Evolutionary conservation across 2,797 vertebrate species (phyloP), one percentile per base, ranked within the genome.

Genomic region (Chaetodon trifasciatus): DNA sequence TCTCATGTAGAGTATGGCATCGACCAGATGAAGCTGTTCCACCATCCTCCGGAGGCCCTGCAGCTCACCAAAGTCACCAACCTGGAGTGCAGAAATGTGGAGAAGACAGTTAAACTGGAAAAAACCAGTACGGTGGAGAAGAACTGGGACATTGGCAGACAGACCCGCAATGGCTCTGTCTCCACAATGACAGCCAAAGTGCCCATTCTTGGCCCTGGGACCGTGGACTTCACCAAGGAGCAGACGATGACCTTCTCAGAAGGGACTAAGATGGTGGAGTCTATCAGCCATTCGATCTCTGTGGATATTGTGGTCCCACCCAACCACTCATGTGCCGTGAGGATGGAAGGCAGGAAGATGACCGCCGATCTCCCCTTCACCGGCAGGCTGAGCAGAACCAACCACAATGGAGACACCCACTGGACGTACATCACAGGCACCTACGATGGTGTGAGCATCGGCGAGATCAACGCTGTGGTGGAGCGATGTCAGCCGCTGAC

Each of bases 331-430:
- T 95, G 95, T 74, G 21, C 65, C 0, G 88, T 94, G 71, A 88
- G 89, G 82, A 95, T 95, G 93, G 93, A 94, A 1, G 95, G 90
- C n/a, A 88, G 89, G 70, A 92, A 92, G 79, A 95, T 94, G 91
- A 94, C 82, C 2, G 94, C 93, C 0, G 83, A 93, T 72, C 92
- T 95, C 56, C 94, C 94, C 11, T 95, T 93, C 83, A 94, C 76
- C 0, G 94, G 73, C 16, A 75, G 91, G 57, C 91, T 94, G 70
- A 95, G 92, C 88, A 83, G 93, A 63, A 94, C 92, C 50, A 92
- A 95, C 74, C 68, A 86, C 35, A 84, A 89, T 0, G 93, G 94
- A 8, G 93, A 94, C 62, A 94, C 90, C 9, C 93, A 83, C 83
- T 94, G 93, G 92, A 94, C 93, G 0, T 87, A 79, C 73, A 70